Evolutionary conservation across 1,140 invertebrate species (phyloP).

Genomic region (Scaptodrosophila lebanonensis): DNA sequence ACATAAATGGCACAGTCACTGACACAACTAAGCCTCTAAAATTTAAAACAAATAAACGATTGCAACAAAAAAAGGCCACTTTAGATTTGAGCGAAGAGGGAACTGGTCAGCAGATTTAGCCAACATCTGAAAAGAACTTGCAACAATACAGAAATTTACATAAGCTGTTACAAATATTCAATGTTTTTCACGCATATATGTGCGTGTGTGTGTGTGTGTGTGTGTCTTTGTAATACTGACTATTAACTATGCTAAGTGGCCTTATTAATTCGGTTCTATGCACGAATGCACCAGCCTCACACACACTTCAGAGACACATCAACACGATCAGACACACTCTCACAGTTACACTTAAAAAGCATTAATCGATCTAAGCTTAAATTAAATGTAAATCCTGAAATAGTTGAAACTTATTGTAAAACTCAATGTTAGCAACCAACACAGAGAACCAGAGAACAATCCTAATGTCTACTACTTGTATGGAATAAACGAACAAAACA

Average conservation of each 20-base stretch:
- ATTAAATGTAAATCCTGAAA: slow-evolving; percentile 6
- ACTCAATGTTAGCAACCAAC: too few relatives aligned
- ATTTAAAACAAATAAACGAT: slow-evolving; percentile 1
- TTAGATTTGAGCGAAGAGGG: slow-evolving; percentile 36
- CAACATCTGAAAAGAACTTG: slow-evolving; percentile 16
- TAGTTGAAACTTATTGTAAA: too few relatives aligned
- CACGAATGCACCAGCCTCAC: slow-evolving; percentile 28
- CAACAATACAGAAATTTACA: slow-evolving; percentile 26
- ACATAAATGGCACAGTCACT: slow-evolving; percentile 2
- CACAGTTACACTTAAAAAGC: slow-evolving; percentile 2
- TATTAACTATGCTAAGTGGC: slow-evolving; percentile 66
- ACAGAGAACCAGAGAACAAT: too few relatives aligned
- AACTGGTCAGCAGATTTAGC: slow-evolving; percentile 11
- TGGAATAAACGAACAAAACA: too few relatives aligned
- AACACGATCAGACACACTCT: slow-evolving; percentile 18
- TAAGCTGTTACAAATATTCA: slow-evolving; percentile 7
- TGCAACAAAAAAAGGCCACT: slow-evolving; percentile 47
- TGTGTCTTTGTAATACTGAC: slow-evolving; percentile 43
- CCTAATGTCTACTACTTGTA: too few relatives aligned
- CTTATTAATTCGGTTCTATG: slow-evolving; percentile 69
- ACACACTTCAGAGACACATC: slow-evolving; percentile 15
- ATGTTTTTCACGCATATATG: slow-evolving; percentile 6
- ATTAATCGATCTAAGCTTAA: slow-evolving; percentile 12
- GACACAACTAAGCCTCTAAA: slow-evolving; percentile 5
- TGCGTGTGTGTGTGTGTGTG: slow-evolving; percentile 30